Evolutionary conservation across 2,797 vertebrate genomes (phyloP), one percentile per base, ranked within the genome.

Genomic region (Aviceda cuculoides): DNA sequence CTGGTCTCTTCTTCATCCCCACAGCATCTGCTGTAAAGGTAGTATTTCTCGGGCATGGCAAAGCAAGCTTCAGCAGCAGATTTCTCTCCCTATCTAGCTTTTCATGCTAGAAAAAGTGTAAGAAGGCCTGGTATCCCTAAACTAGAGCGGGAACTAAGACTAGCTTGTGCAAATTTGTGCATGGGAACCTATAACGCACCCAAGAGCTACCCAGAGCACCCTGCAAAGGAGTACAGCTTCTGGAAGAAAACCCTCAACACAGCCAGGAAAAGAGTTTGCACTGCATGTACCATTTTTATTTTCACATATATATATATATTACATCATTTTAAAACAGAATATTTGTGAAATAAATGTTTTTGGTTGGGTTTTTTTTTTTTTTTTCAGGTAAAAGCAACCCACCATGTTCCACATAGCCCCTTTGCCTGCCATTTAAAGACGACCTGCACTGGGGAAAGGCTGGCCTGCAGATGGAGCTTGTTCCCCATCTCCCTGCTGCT

Each of bases 251-350:
- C 12, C 6, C 47, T 66, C 44, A 62, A 16, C 37, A 3, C 59
- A 37, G 44, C 20, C 72, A 8, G 42, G 28, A 40, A 24, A 20
- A 40, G 37, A 87, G 52, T 28, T 61, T 47, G 47, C 74, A 74
- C 44, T 91, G 62, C 37, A 28, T 9, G 82, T 93, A 89, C 87
- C 81, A 20, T 42, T 65, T 97, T 97, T 97, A 97, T 97, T 97
- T 89, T 67, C 53, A 88, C 58, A 93, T 17, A 52, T 65, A 78
- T 56, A 19, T 44, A 77, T 95, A 97, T 93, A 96, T 96, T 87
- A 94, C 29, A 90, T 72, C 5, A 71, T 61, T 94, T 96, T 29
- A 87, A 78, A 92, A 62, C 68, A 61, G 78, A 46, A 7, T 91
- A 67, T 81, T 82, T n/a, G 53, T 68, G 44, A 90, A 90, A 68